phyloP scores from a whole-genome alignment of 1,140 invertebrate species.

The Bombus turneri region DNA sequence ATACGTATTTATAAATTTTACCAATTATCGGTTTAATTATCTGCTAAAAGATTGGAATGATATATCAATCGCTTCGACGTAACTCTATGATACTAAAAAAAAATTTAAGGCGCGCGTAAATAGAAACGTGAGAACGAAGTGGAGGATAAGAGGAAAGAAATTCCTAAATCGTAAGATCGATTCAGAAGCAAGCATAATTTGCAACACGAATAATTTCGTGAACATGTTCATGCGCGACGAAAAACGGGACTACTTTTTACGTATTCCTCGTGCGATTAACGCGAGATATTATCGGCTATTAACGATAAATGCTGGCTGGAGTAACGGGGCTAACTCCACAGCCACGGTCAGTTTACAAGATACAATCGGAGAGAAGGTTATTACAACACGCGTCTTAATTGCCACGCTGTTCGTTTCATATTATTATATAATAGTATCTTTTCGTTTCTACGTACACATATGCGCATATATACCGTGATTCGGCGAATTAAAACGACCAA shows the following conservation, averaged over 20 bases:
- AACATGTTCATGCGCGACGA: neutral
- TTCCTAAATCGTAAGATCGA: neutral
- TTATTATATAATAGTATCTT: neutral
- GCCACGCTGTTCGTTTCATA: neutral
- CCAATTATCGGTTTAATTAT: too few relatives aligned
- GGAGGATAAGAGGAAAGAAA: neutral
- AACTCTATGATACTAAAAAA: too few relatives aligned
- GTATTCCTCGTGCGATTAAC: slow-evolving; percentile 13
- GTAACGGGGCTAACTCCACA: slow-evolving; percentile 7
- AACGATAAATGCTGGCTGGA: slow-evolving; percentile 32
- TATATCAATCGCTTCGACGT: too few relatives aligned
- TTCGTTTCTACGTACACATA: too few relatives aligned
- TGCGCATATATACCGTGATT: neutral
- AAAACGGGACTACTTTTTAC: neutral
- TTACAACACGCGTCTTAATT: slow-evolving; percentile 39
- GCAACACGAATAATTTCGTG: neutral
- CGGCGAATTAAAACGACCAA: neutral
- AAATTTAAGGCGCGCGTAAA: too few relatives aligned
- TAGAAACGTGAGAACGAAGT: neutral
- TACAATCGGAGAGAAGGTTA: slow-evolving; percentile 39
- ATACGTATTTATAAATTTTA: too few relatives aligned
- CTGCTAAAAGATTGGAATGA: too few relatives aligned
- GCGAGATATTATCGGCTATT: slow-evolving; percentile 25
- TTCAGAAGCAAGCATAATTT: neutral
- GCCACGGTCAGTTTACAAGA: slow-evolving; percentile 32